Percentiles rank a stretch among this genome's conserved stretches.
phyloP scores from a whole-genome alignment of 2,888 invertebrate genomes.

The Phania funesta region DNA sequence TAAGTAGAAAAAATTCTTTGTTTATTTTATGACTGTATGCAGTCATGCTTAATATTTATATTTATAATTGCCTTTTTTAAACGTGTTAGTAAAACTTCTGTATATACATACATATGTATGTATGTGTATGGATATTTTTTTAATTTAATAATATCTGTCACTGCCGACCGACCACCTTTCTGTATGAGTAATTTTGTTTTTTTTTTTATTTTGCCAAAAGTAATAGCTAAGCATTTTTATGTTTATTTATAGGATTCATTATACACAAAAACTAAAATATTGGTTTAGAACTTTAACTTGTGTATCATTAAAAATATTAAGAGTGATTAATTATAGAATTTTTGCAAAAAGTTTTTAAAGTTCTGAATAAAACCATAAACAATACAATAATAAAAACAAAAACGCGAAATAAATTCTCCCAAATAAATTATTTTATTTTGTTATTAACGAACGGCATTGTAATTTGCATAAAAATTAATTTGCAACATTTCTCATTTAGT shows the following conservation, averaged over 20 bases:
- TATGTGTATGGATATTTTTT: not conserved
- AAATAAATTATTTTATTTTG: not conserved
- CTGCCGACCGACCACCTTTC: constrained; percentile 20
- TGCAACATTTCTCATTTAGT: not conserved
- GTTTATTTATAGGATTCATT: not conserved
- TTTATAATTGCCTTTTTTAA: not conserved
- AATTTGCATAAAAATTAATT: constrained; percentile 23
- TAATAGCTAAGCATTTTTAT: not conserved
- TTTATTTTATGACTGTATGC: constrained; percentile 36
- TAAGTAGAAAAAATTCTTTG: constrained; percentile 4
- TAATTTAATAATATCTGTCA: not conserved
- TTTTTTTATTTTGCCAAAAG: not conserved
- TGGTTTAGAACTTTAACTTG: too few relatives aligned
- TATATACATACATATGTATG: too few relatives aligned
- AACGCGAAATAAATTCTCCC: not conserved
- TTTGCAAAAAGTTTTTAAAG: not conserved
- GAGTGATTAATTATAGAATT: not conserved
- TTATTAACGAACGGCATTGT: not conserved
- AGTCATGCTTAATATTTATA: not conserved
- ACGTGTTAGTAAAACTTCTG: not conserved
- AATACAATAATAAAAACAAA: not conserved
- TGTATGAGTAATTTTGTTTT: constrained; percentile 22
- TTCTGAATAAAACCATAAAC: not conserved
- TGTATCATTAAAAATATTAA: not conserved
- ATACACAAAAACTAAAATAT: constrained; percentile 7